Evolutionary conservation across 1,140 invertebrate species (phyloP), one percentile per base, ranked within the genome.

Genomic region (Triops cancriformis): DNA sequence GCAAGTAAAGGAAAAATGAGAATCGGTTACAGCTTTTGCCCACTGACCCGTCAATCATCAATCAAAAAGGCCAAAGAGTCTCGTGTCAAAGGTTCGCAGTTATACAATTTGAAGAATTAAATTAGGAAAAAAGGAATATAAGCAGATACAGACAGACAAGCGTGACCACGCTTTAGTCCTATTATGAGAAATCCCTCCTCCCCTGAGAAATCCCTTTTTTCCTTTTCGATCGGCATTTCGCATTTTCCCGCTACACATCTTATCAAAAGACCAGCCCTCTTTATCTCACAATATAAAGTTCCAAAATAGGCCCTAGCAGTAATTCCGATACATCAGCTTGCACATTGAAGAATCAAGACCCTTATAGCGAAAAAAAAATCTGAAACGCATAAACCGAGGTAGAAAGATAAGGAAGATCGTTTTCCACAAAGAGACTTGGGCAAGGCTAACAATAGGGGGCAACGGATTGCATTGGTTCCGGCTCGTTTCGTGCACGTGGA

Each of bases 71-170:
- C 51, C 51, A 64, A 64, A 64, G 51, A 64, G 18, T 64, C 51
- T 64, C 51, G 51, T 64, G 51, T 64, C 51, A 64, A 64, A 64
- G 51, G 51, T 64, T 64, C n/a, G 51, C 51, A 64, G 51, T 64
- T 64, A 64, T 64, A 64, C 51, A 64, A 64, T 64, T 64, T 64
- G 51, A 64, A 64, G 51, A 64, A 64, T 64, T 64, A 64, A 64
- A 64, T 23, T n/a, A 64, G 51, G 23, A 64, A 64, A 64, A 64
- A 64, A 64, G 23, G 51, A 64, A 23, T n/a, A 64, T 64, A 64
- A 64, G 51, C 51, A 64, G 51, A 64, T 23, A 64, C 23, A 64
- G 51, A 64, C 51, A 64, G 51, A 64, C 51, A 64, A 64, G 51
- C 51, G 51, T 64, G 51, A 64, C 51, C 51, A 64, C 51, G 51